phyloP scores from a whole-genome alignment of 2,888 invertebrate species.

The Troides helena region DNA sequence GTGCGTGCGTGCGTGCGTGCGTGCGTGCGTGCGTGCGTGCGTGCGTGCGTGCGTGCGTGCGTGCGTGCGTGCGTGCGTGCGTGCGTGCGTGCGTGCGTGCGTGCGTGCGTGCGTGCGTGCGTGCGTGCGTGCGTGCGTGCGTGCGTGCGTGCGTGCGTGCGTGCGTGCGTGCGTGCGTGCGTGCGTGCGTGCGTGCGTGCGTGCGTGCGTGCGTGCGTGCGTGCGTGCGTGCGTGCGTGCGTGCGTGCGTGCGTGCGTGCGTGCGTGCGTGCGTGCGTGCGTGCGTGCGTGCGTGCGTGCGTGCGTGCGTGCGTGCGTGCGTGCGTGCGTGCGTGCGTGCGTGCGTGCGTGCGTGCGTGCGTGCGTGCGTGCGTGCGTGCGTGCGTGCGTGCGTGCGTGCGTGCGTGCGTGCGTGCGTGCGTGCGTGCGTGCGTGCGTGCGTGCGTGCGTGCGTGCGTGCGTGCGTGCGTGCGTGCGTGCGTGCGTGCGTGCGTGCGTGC shows the following conservation, averaged over 20 bases:
- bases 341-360: constrained; percentile 30
- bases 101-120: constrained; percentile 17
- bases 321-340: constrained; percentile 30
- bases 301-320: constrained; percentile 28
- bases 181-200: constrained; percentile 30
- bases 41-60: constrained; percentile 17
- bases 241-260: constrained; percentile 30
- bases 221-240: constrained; percentile 33
- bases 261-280: constrained; percentile 17
- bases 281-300: constrained; percentile 31
- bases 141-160: constrained; percentile 28
- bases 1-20: constrained; percentile 30
- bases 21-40: constrained; percentile 30
- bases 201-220: constrained; percentile 17
- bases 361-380: constrained; percentile 17
- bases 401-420: constrained; percentile 30
- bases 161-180: constrained; percentile 30
- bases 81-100: constrained; percentile 30
- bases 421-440: constrained; percentile 17
- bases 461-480: constrained; percentile 28
- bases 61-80: constrained; percentile 33
- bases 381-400: constrained; percentile 33
- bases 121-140: constrained; percentile 31
- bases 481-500: constrained; percentile 30
- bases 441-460: constrained; percentile 31